Evolutionary conservation across 2,888 invertebrate genomes (phyloP).

Genomic region (Drosophila setosimentum): DNA sequence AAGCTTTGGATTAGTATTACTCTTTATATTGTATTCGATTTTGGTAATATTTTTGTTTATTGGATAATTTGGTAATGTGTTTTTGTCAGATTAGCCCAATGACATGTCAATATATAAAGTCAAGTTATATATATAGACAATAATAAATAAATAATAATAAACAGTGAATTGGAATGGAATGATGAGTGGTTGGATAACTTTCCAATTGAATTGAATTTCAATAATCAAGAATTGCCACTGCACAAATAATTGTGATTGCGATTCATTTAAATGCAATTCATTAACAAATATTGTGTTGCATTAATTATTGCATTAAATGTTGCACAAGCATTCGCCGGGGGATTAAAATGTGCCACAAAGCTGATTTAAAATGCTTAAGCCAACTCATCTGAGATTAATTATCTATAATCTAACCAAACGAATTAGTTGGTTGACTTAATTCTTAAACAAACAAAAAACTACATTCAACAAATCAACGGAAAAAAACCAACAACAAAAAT

Average conservation of each 20-base stretch:
- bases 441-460: conserved; percentile 10
- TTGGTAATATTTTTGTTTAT: too few relatives aligned
- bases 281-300: conserved; percentile 6
- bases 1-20: too few relatives aligned
- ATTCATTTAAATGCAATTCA: conserved; percentile 19
- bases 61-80: too few relatives aligned
- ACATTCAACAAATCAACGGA: too few relatives aligned
- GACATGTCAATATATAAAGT: background rate
- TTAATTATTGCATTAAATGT: background rate
- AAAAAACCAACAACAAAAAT: too few relatives aligned
- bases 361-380: background rate
- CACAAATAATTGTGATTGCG: background rate
- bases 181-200: too few relatives aligned
- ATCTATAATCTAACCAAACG: conserved; percentile 12
- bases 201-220: conserved; percentile 28
- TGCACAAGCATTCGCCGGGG: background rate
- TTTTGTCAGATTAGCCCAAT: background rate
- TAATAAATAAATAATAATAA: background rate
- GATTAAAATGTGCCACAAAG: conserved; percentile 2
- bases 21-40: too few relatives aligned
- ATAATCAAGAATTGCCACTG: background rate
- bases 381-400: background rate
- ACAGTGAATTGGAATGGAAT: background rate
- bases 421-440: conserved; percentile 26
- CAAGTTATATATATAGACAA: background rate